Evolutionary conservation across 2,888 invertebrate genomes (phyloP), one percentile per base, ranked within the genome.

Genomic region (Caenorhabditis sp.): DNA sequence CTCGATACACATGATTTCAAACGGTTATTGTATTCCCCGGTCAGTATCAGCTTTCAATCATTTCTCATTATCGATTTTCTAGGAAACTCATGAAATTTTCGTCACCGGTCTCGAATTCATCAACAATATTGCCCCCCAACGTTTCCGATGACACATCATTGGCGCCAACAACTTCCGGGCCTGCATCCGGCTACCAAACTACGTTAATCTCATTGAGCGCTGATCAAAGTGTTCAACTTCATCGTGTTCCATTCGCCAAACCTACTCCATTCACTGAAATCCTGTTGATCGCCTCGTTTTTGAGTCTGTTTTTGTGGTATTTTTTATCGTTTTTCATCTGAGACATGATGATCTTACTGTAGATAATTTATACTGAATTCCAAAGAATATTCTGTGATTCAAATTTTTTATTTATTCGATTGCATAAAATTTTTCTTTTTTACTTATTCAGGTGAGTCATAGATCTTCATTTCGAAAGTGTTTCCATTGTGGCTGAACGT

Each of bases 51-150:
- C 4, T 23, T 8, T 7, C n/a, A 50, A 17, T 20, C 4, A 8
- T 53, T 53, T 25, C 25, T 17, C 50, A 25, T 14, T 27, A 23
- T 21, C 26, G 12, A 17, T 23, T 14, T 63, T 63, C 58, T 50
- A 63, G 64, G 70, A 77, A 59, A 67, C 81, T 0, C 97, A 97
- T 91, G 93, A 93, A 86, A 95, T 95, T 92, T 99, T 99, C 90
- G 94, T 99, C 77, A 97, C 97, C 62, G 96, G 95, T 14, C 90
- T 99, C 82, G 93, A 94, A 90, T 97, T 99, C 90, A 90, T 97
- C 84, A 70, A 79, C 17, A 70, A 63, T 21, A 54, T 43, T 0
- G 53, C 80, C 7, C 59, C n/a, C 66, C 12, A 70, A 77, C 38
- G 53, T 77, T 21, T 54, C 50, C 23, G 54, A 67, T 10, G 69